These are phyloP conservation scores for Nycticorax nycticorax DNA, from an alignment of 2,113 vertebrate genomes.

Conservation along the genomic window DNA sequence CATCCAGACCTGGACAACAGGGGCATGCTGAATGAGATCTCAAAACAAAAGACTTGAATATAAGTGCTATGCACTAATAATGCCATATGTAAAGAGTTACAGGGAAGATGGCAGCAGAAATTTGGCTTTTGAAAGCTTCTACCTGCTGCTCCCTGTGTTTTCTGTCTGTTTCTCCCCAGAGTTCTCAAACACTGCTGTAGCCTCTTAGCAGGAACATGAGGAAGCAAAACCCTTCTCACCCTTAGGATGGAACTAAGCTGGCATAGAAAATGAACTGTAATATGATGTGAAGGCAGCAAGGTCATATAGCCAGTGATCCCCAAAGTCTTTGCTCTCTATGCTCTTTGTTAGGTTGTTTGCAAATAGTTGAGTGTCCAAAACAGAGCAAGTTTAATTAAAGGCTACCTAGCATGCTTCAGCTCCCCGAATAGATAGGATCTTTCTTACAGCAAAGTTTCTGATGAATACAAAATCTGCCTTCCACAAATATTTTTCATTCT, in stretches of 20 bases:
- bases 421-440: neutral
- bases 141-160: fast-evolving
- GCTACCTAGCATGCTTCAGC: neutral
- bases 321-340: neutral
- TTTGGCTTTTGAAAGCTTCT: neutral
- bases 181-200: neutral
- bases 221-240: neutral
- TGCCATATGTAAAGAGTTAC: neutral
- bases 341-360: neutral
- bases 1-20: neutral
- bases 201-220: fast-evolving
- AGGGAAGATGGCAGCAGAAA: neutral
- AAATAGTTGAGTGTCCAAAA: neutral
- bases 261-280: neutral
- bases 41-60: neutral
- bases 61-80: neutral
- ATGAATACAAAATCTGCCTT: neutral
- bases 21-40: neutral
- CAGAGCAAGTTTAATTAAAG: neutral
- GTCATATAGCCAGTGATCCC: neutral
- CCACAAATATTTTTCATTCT: neutral
- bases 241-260: neutral
- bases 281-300: neutral
- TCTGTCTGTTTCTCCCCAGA: neutral
- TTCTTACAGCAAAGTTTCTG: neutral